A percentile compares a stretch with the other conserved stretches of the same genome.
Conservation (phyloP, 2,888 invertebrate species). For the Pyralis farinalis region DNA sequence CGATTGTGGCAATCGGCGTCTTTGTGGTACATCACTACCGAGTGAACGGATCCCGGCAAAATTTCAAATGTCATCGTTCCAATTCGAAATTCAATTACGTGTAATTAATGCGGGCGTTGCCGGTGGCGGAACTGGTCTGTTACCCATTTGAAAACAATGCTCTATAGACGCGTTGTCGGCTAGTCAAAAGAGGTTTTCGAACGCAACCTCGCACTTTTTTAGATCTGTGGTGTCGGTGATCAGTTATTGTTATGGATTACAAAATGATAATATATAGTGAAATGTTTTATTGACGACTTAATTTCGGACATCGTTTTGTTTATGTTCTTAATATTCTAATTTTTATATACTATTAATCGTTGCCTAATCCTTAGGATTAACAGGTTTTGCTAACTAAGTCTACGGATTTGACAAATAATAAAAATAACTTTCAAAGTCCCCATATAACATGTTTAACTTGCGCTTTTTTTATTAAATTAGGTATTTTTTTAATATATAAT, state of each 20-base stretch:
- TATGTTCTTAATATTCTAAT: background rate
- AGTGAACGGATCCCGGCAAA: constrained; percentile 70
- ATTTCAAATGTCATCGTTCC: constrained; percentile 83
- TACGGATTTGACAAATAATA: too few relatives aligned
- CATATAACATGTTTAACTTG: too few relatives aligned
- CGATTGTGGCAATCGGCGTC: constrained; percentile 61
- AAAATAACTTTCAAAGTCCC: too few relatives aligned
- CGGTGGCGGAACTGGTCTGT: constrained; percentile 68
- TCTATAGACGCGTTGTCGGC: constrained; percentile 43
- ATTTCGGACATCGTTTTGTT: too few relatives aligned
- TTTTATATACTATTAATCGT: too few relatives aligned
- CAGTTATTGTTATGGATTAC: constrained; percentile 18
- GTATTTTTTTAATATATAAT: too few relatives aligned
- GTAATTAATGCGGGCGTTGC: constrained; percentile 80
- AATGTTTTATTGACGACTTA: constrained; percentile 3
- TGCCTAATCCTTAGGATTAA: too few relatives aligned
- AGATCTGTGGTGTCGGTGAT: constrained; percentile 43
- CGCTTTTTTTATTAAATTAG: too few relatives aligned
- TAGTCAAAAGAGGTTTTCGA: constrained; percentile 49
- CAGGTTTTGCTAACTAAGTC: too few relatives aligned
- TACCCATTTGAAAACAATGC: constrained; percentile 73
- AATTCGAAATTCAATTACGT: constrained; percentile 84
- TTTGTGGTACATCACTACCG: constrained; percentile 75
- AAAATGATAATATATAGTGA: background rate
- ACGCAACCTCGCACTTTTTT: constrained; percentile 48